Base-by-base conservation (phyloP, 2,888 invertebrate species). In the Drosophila borborema region DNA sequence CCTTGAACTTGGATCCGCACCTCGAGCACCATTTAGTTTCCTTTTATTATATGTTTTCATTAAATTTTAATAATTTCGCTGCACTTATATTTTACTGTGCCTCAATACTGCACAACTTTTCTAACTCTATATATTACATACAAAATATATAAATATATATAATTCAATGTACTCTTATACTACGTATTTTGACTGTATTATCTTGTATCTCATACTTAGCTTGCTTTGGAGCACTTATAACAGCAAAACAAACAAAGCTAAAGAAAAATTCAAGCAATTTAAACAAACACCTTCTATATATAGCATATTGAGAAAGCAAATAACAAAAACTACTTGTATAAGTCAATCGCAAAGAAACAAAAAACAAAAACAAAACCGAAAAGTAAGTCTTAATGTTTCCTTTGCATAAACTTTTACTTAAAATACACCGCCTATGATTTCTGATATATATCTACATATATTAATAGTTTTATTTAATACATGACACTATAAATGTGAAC, bases 181-280 rank as follows among this genome's bases (percentile, higher is more conserved):
- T 87, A 80, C 78, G 89, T 86, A 86, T 82, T 91, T 89, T 90
- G 81, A 91, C 82, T 91, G 81, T 91, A 86, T 86, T 89, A 91
- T 92, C 90, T 90, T 92, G 90, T 92, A 92, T 93, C 90, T 92
- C 92, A 92, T 92, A 92, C 90, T 91, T 92, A 92, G 92, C 92
- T 93, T 92, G 93, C 92, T 92, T 92, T 92, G 92, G 93, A 93
- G 92, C 93, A 92, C 93, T 90, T 86, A 91, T 18, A 91, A 90
- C 91, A 87, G 84, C 91, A 90, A 85, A 82, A 87, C 61, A 82
- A 76, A 81, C 28, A 78, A 77, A 74, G 87, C 73, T 81, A 78
- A 85, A 78, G 59, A 82, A 72, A 75, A 85, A 72, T 72, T 72
- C 65, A 74, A 85, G 76, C 74, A 79, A 79, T 53, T 62, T 51